Conservation (phyloP, 1,140 invertebrate species). For the Drosophila ogumai region DNA sequence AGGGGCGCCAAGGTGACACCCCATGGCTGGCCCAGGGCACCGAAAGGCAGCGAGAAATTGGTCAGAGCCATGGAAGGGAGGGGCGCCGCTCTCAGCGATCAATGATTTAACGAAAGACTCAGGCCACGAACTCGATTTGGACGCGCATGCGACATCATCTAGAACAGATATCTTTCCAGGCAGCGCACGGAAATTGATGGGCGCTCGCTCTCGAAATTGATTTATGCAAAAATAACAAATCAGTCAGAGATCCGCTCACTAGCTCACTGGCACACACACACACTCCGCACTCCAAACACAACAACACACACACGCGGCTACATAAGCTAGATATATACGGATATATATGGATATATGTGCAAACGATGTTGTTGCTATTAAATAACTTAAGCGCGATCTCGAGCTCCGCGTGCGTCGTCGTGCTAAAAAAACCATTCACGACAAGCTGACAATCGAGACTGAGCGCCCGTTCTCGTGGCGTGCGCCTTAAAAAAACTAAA, state of each 20-base stretch:
- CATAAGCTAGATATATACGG: conserved; percentile 32
- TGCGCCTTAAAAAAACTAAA: conserved; percentile 73
- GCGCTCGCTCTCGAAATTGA: conserved; percentile 67
- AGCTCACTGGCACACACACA: conserved; percentile 16
- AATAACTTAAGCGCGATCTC: conserved; percentile 65
- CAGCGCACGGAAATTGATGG: conserved; percentile 41
- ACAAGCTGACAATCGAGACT: conserved; percentile 82
- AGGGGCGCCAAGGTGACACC: conserved; percentile 78
- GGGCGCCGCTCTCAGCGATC: conserved; percentile 3
- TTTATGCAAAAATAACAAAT: conserved; percentile 74
- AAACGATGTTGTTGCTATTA: conserved; percentile 61
- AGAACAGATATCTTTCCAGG: conserved; percentile 38
- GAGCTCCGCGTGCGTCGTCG: conserved; percentile 56
- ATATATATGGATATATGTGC: conserved; percentile 55
- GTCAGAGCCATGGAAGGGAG: conserved; percentile 71
- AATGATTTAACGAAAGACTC: conserved; percentile 63
- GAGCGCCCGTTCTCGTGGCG: conserved; percentile 73
- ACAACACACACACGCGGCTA: conserved; percentile 34
- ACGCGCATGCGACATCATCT: conserved; percentile 40
- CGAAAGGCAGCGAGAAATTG: conserved; percentile 84
- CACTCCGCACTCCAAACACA: conserved; percentile 10
- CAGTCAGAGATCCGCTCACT: conserved; percentile 43
- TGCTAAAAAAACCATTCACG: conserved; percentile 81
- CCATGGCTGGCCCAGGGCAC: conserved; percentile 73
- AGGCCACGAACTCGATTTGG: conserved; percentile 66